Evolutionary conservation across 2,797 vertebrate species (phyloP).

Genomic region (Diplodus sargus): DNA sequence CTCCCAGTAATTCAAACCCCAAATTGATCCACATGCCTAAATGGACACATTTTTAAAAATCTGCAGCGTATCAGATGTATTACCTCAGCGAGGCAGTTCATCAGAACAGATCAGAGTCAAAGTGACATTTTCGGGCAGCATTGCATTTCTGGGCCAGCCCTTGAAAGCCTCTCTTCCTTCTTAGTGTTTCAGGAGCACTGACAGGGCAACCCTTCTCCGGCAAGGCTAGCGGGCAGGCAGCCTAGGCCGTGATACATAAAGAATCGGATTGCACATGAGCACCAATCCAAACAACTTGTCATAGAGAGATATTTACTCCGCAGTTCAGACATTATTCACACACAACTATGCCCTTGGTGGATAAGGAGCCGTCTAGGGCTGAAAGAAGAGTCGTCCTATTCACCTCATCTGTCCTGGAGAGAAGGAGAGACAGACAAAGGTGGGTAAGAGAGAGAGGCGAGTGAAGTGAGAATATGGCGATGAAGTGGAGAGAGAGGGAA

Average conservation of each 20-base stretch:
- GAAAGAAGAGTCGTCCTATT: slow-evolving; percentile 63
- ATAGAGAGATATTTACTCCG: slow-evolving; percentile 81
- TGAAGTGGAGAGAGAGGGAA: slow-evolving; percentile 25
- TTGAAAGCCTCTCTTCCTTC: slow-evolving; percentile 63
- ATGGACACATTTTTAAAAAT: slow-evolving; percentile 41
- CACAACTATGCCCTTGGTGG: slow-evolving; percentile 75
- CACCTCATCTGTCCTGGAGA: slow-evolving; percentile 63
- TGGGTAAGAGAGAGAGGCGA: slow-evolving; percentile 28
- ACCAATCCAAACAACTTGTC: slow-evolving; percentile 84
- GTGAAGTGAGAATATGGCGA: slow-evolving; percentile 18
- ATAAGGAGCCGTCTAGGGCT: slow-evolving; percentile 59
- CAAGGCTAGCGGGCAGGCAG: slow-evolving; percentile 51
- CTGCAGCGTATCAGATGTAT: slow-evolving; percentile 62
- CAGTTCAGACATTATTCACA: slow-evolving; percentile 81
- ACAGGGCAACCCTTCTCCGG: slow-evolving; percentile 61
- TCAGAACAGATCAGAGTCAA: slow-evolving; percentile 66
- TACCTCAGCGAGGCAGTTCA: slow-evolving; percentile 63
- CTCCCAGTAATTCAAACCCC: slow-evolving; percentile 67
- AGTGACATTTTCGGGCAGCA: slow-evolving; percentile 58
- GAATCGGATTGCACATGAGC: slow-evolving; percentile 78
- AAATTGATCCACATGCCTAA: slow-evolving; percentile 73
- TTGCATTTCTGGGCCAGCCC: slow-evolving; percentile 52
- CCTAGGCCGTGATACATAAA: slow-evolving; percentile 68
- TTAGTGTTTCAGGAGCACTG: slow-evolving; percentile 69
- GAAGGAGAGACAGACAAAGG: slow-evolving; percentile 35